Conservation (phyloP, 92 coral and sea anemone species). For the Parazoanthus darwini region DNA sequence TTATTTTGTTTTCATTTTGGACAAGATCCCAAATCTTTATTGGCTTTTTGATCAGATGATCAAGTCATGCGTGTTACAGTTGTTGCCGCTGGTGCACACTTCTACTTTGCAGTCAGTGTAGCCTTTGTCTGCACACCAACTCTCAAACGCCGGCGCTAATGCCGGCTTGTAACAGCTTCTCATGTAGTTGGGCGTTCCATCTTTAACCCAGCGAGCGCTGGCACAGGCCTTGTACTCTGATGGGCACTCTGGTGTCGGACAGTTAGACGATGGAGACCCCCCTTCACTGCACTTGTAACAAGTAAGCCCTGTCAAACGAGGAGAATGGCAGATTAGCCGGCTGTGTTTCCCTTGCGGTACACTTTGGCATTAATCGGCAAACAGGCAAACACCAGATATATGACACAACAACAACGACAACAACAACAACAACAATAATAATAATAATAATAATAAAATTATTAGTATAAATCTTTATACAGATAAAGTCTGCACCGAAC, state of each 20-base stretch:
- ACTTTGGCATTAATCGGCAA: no score
- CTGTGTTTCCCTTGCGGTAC: not conserved
- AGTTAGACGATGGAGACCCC: conserved; percentile 4
- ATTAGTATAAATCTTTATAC: no score
- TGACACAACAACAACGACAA: no score
- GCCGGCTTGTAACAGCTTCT: conserved; percentile 20
- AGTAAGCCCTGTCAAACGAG: conserved; percentile 8
- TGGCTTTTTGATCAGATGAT: not conserved
- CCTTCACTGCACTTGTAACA: conserved; percentile 37
- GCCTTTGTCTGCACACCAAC: conserved; percentile 1
- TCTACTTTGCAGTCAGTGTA: not conserved
- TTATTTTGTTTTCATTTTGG: no score
- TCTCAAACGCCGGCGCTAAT: not conserved
- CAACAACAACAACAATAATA: no score
- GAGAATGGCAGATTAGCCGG: not conserved
- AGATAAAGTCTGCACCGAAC: no score
- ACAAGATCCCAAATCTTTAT: no score
- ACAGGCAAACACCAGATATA: no score
- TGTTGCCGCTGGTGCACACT: conserved; percentile 8
- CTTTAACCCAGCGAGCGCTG: conserved; percentile 26
- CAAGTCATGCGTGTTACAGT: conserved; percentile 15
- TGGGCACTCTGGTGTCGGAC: conserved; percentile 15
- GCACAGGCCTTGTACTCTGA: not conserved
- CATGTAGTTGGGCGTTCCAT: not conserved
- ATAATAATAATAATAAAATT: no score